Percentiles rank a stretch among this genome's conserved stretches.
These are phyloP conservation scores for Lanius ludovicianus DNA, from an alignment of 2,113 vertebrate genomes.

Conservation along the genomic window DNA sequence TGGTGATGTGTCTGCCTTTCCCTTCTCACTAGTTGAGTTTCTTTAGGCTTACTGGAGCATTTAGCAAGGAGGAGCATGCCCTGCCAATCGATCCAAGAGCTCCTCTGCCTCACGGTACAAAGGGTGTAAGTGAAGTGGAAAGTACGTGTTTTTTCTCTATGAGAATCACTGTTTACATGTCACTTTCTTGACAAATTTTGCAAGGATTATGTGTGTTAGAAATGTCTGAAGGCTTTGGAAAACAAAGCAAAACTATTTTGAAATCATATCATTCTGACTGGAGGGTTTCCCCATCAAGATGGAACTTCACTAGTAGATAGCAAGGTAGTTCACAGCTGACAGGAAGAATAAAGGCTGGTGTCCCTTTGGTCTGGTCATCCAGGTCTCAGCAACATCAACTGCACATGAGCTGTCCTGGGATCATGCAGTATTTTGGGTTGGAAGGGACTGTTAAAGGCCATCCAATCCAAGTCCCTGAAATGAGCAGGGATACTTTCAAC, in stretches of 20 bases:
- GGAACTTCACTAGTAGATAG: neutral
- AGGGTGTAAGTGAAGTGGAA: neutral
- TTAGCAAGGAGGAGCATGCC: neutral
- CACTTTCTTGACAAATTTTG: neutral
- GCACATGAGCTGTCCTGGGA: neutral
- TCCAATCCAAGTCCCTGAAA: neutral
- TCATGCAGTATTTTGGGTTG: neutral
- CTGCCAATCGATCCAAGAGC: neutral
- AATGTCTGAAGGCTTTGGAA: neutral
- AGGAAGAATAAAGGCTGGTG: neutral
- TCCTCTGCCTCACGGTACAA: neutral
- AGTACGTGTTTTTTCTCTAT: neutral
- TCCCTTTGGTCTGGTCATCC: neutral
- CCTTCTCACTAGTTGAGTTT: neutral
- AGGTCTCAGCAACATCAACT: neutral
- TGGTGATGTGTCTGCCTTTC: neutral
- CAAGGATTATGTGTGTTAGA: neutral
- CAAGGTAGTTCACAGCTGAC: neutral
- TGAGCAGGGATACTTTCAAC: neutral
- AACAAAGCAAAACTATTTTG: neutral
- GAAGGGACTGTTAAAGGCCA: neutral
- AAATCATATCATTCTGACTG: neutral
- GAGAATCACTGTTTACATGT: neutral
- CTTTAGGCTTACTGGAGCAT: neutral
- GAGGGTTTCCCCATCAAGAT: neutral